Conservation (phyloP, 2,113 vertebrate genomes). For the Sialia sialis region DNA sequence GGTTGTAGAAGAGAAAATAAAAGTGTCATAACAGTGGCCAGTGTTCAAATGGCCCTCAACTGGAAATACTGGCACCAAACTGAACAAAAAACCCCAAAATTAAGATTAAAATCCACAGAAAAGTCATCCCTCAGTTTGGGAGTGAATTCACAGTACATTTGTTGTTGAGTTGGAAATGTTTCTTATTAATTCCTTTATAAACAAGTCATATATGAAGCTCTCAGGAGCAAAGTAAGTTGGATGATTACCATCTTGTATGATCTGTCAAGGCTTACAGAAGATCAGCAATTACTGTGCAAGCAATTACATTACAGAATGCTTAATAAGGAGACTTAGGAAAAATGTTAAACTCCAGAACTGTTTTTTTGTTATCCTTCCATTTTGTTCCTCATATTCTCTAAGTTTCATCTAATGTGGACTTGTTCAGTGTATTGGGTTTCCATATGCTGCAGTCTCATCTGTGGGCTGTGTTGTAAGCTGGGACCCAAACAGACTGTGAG, state of each 20-base stretch:
- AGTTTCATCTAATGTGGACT: neutral
- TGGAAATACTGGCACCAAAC: neutral
- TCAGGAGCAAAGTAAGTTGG: neutral
- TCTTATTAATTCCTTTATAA: neutral
- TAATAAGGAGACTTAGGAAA: neutral
- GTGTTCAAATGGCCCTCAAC: neutral
- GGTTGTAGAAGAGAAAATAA: neutral
- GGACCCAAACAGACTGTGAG: constrained; percentile 35
- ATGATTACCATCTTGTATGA: neutral
- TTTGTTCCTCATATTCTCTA: neutral
- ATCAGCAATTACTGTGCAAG: neutral
- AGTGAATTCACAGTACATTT: neutral
- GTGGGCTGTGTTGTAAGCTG: neutral
- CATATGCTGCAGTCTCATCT: neutral
- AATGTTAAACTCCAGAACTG: neutral
- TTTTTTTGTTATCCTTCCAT: neutral
- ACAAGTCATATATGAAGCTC: neutral
- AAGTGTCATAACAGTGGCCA: neutral
- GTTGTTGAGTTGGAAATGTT: neutral
- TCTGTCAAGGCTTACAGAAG: neutral
- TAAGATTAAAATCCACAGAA: neutral
- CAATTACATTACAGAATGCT: neutral
- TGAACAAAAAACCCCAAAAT: neutral
- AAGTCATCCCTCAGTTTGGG: neutral
- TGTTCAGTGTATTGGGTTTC: neutral